Conservation (phyloP, 2,888 invertebrate species). For the Blastobasis lacticolella region DNA sequence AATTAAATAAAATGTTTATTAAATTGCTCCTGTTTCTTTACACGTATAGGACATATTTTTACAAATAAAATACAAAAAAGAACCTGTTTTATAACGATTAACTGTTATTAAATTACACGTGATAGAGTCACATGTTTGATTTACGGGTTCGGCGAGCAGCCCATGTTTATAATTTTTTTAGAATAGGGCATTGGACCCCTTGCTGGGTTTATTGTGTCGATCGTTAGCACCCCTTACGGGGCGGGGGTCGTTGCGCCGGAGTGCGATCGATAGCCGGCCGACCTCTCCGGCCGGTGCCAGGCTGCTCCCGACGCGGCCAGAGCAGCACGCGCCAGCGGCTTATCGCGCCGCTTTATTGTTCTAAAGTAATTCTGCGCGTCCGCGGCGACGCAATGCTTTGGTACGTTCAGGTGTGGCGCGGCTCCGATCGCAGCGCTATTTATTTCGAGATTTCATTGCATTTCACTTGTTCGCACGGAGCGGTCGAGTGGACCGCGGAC, state of each 20-base stretch:
- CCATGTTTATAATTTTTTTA: slow-evolving; percentile 23
- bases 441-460: slow-evolving; percentile 46
- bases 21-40: too few relatives aligned
- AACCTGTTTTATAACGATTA: too few relatives aligned
- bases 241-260: slow-evolving; percentile 47
- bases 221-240: slow-evolving; percentile 37
- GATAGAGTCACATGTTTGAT: too few relatives aligned
- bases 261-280: slow-evolving; percentile 55
- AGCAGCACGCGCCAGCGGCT: slow-evolving; percentile 38
- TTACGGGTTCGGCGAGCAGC: slow-evolving; percentile 9
- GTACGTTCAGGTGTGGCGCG: slow-evolving; percentile 45
- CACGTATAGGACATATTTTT: too few relatives aligned
- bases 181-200: slow-evolving; percentile 21
- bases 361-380: slow-evolving; percentile 59
- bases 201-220: slow-evolving; percentile 21
- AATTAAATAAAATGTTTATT: too few relatives aligned
- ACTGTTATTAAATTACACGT: too few relatives aligned
- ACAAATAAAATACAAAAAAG: too few relatives aligned
- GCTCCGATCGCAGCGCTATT: slow-evolving; percentile 19
- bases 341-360: slow-evolving; percentile 65
- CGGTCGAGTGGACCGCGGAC: slow-evolving; percentile 15
- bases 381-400: slow-evolving; percentile 57
- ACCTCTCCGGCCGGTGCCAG: slow-evolving; percentile 27
- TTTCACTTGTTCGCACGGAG: slow-evolving; percentile 31
- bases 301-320: slow-evolving; percentile 25